Evolutionary conservation across 2,797 vertebrate genomes (phyloP).

Genomic region (Odontamblyopus rebecca): DNA sequence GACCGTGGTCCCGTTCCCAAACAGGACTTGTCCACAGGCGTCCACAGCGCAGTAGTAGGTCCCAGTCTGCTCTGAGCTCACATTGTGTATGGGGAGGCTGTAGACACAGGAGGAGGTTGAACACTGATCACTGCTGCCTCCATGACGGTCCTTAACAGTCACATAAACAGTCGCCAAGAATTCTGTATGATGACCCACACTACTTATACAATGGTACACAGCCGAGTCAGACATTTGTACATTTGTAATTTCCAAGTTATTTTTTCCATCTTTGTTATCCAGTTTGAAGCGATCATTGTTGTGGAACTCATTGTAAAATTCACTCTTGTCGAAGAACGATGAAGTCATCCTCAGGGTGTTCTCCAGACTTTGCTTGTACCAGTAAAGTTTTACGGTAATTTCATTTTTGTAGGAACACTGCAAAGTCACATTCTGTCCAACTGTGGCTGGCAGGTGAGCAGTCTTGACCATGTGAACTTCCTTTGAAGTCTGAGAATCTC

Average conservation of each 20-base stretch:
- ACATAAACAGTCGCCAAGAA: neutral
- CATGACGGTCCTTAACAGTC: neutral
- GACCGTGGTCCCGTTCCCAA: too few species aligned
- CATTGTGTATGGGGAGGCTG: too few species aligned
- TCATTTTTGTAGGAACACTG: neutral
- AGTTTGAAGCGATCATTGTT: slow-evolving; percentile 15
- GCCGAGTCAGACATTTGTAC: slow-evolving; percentile 36
- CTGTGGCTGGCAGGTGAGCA: neutral
- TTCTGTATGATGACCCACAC: neutral
- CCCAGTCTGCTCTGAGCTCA: too few species aligned
- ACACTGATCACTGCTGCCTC: too few species aligned
- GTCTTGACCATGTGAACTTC: neutral
- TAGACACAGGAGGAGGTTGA: too few species aligned
- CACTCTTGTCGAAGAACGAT: neutral
- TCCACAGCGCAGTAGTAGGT: too few species aligned
- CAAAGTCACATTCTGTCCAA: slow-evolving; percentile 24
- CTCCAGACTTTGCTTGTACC: slow-evolving; percentile 7
- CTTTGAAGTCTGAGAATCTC: neutral
- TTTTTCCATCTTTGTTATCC: neutral
- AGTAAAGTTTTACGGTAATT: neutral
- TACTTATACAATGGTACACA: slow-evolving; percentile 31
- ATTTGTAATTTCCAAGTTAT: slow-evolving; percentile 36
- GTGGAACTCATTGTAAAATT: slow-evolving; percentile 19
- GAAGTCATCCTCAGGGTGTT: neutral
- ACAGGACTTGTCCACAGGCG: too few species aligned